Evolutionary conservation across 1,140 invertebrate species (phyloP), one percentile per base, ranked within the genome.

Genomic region (Drosophila burlai): DNA sequence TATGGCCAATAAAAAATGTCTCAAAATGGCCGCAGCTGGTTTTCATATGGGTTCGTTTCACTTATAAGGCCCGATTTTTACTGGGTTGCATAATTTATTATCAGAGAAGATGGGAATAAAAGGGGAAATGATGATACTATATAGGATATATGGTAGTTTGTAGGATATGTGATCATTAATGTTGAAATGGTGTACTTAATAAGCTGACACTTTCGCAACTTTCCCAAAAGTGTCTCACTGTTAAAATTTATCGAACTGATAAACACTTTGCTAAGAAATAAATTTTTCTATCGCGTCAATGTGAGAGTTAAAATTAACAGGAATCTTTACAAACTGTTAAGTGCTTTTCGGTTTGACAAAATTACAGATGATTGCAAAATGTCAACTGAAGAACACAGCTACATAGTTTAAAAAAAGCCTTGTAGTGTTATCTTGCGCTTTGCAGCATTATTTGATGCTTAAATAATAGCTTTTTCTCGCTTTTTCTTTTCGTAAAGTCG

Each of bases 21-120:
- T 89, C 84, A 89, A 89, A 90, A 89, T 89, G 84, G 84, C 84
- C 85, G 84, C 84, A 89, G 85, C 81, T 84, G 81, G 74, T 78
- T 76, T 72, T 78, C 69, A 72, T 74, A 69, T 71, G 75, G 64
- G 43, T 47, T 46, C 61, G 61, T 57, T 55, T 38, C 18, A 21
- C 31, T 45, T 42, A 45, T 40, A 29, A 36, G 36, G 34, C 16
- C 21, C 36, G 52, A 64, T 42, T 29, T 36, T 36, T 60, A 52
- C 47, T 34, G 47, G 16, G 21, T n/a, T 24, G 34, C 52, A 57
- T 40, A 57, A 57, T 24, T 57, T 40, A 40, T 57, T 26, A 57
- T 40, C 2, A 36, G 13, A 34, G 13, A 40, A 40, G 34, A 55
- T 57, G 54, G 36, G 1, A 38, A 57, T 40, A 40, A 57, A 26